phyloP scores from a whole-genome alignment of 2,888 invertebrate genomes.

The Holacanthella duospinosa region DNA sequence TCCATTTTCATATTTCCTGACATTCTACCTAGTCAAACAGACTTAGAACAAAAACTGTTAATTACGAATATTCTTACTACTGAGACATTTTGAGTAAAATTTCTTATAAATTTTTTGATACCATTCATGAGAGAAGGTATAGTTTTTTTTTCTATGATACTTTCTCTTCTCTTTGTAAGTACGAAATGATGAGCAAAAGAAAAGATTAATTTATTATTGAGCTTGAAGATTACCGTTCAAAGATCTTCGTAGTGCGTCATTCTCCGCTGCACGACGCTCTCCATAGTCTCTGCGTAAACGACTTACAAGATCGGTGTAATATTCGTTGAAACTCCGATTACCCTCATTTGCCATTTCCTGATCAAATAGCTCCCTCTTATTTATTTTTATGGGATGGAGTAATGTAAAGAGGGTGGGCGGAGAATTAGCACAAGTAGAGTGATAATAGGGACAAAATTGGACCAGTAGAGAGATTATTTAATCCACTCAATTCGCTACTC shows the following conservation, averaged over 20 bases:
- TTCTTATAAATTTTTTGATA: no score
- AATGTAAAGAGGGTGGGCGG: background rate
- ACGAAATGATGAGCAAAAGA: constrained; percentile 18
- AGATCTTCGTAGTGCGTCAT: background rate
- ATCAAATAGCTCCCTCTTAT: background rate
- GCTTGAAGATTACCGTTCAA: constrained; percentile 11
- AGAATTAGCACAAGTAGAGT: background rate
- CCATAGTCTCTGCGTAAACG: background rate
- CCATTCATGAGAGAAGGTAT: background rate
- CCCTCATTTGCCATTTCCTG: constrained; percentile 1
- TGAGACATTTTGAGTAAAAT: background rate
- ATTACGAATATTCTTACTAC: background rate
- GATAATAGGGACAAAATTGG: background rate
- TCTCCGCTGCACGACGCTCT: constrained; percentile 1
- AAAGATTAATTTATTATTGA: constrained; percentile 25
- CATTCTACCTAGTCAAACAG: no score
- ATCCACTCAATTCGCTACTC: background rate
- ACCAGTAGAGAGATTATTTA: background rate
- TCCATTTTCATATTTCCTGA: no score
- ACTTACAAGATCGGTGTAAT: constrained; percentile 5
- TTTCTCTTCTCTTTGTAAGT: background rate
- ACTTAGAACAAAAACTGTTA: no score
- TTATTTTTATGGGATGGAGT: background rate
- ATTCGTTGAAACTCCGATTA: constrained; percentile 2
- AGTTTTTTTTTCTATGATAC: background rate